These are phyloP conservation scores for Paraplagusia blochii DNA, from an alignment of 2,113 vertebrate species.

Conservation along the genomic window DNA sequence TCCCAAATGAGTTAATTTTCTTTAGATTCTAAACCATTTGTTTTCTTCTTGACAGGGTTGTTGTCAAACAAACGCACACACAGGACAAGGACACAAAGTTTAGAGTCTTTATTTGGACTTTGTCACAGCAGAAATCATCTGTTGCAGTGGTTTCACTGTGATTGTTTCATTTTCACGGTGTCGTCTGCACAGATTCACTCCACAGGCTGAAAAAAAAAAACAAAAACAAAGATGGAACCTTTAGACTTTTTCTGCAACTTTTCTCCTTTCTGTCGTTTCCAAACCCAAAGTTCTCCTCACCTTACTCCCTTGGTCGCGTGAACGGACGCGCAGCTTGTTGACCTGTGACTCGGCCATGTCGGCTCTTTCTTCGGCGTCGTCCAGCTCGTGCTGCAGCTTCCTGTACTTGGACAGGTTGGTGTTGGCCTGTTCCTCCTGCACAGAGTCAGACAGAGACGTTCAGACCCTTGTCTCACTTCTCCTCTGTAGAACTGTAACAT, in stretches of 20 bases:
- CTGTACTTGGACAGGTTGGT: constrained; percentile 87
- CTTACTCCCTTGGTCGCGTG: constrained; percentile 83
- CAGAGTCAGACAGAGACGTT: background rate
- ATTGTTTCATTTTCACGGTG: constrained; percentile 10
- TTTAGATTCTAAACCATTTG: too few relatives aligned
- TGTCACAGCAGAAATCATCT: constrained; percentile 49
- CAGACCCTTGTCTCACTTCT: background rate
- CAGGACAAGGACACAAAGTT: constrained; percentile 2
- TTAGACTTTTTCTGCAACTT: background rate
- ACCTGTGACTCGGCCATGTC: constrained; percentile 88
- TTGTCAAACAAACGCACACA: background rate
- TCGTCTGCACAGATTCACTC: constrained; percentile 54
- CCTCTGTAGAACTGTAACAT: background rate
- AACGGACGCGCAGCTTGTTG: constrained; percentile 86
- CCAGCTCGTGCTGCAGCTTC: constrained; percentile 89
- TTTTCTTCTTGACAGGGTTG: too few relatives aligned
- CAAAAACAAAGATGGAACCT: constrained; percentile 43
- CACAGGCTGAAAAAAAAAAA: constrained; percentile 60
- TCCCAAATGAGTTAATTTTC: too few relatives aligned
- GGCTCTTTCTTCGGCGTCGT: constrained; percentile 86
- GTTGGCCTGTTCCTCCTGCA: constrained; percentile 88
- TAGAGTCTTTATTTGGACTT: constrained; percentile 50
- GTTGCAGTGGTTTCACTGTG: constrained; percentile 59
- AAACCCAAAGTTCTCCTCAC: constrained; percentile 50
- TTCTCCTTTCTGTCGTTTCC: too few relatives aligned